Percentiles rank a stretch among this genome's conserved stretches.
phyloP scores from a whole-genome alignment of 2,888 invertebrate species.

The Drosophila fulvimacula region DNA sequence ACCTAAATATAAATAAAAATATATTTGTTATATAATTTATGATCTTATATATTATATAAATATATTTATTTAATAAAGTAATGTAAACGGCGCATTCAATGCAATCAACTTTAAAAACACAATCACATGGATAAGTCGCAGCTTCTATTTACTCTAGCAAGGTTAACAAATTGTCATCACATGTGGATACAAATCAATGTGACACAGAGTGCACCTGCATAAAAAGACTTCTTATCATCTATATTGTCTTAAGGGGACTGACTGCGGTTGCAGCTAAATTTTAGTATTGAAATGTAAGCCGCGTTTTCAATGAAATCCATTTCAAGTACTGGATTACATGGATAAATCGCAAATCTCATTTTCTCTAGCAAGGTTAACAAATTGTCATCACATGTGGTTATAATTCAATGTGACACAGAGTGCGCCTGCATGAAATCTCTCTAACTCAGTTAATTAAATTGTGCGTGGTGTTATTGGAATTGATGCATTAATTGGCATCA shows the following conservation, averaged over 20 bases:
- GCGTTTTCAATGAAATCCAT: constrained; percentile 6
- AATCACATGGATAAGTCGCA: constrained; percentile 68
- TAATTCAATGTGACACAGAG: constrained; percentile 68
- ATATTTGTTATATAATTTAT: not conserved
- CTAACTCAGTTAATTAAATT: no score
- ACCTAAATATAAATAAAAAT: constrained; percentile 86
- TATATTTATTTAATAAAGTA: not conserved
- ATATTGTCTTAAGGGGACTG: not conserved
- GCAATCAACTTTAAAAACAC: constrained; percentile 29
- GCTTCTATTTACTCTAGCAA: constrained; percentile 60
- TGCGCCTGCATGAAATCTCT: constrained; percentile 72
- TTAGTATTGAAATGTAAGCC: not conserved
- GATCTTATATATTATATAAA: not conserved
- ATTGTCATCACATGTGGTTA: constrained; percentile 4
- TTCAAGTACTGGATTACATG: not conserved
- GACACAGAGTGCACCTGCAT: constrained; percentile 74
- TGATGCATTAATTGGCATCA: constrained; percentile 21
- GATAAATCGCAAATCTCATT: constrained; percentile 3
- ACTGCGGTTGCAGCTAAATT: not conserved
- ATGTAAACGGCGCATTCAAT: constrained; percentile 66
- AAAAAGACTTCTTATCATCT: not conserved
- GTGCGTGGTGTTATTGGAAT: constrained; percentile 48
- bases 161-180: constrained; percentile 73
- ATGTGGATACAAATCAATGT: constrained; percentile 49
- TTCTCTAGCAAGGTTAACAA: constrained; percentile 8